Base-by-base conservation (phyloP, 2,797 vertebrate species). In the Pangasius krempfi region DNA sequence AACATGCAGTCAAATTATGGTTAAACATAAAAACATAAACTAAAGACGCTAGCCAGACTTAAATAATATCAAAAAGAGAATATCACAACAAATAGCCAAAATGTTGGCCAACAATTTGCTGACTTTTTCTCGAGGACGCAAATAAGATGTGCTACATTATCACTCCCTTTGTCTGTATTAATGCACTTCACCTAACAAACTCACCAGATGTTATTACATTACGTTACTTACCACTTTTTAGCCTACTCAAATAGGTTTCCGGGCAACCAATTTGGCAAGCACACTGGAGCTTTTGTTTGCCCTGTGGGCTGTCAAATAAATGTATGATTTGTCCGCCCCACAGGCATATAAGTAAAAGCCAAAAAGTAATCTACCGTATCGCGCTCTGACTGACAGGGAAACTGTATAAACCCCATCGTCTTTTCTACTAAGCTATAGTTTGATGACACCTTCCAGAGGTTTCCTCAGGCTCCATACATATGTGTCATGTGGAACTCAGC, bases 401-500 rank as follows among this genome's bases (percentile, higher is more conserved):
- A 52, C 20, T 20, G 7, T 30, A 54, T 33, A 33, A 58, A 78
- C 75, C 12, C 47, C 50, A 78, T 56, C 4, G 13, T 40, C 56
- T 25, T 81, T 83, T 25, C 54, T 25, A 25, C 20, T 37, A 22
- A 37, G 18, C 18, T 81, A 81, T 3, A 37, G 20, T 81, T 60
- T 40, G 56, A 66, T 54, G 30, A 64, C 70, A 84, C 37, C 12
- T 56, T 68, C 50, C 5, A 64, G n/a, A 33, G n/a, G 16, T 66
- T 64, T 85, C 86, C 44, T 82, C 33, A 62, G 47, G 75, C 33
- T 50, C 7, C 16, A 79, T 20, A 3, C 47, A 80, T 81, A 30
- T 64, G n/a, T 83, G 68, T 76, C 60, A 83, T 85, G 58, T 86
- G 66, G 70, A 30, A 76, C 12, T 25, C 22, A 50, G 44, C 22